Evolutionary conservation across 2,888 invertebrate genomes (phyloP).

Genomic region (Macrosoma leucophasiata): DNA sequence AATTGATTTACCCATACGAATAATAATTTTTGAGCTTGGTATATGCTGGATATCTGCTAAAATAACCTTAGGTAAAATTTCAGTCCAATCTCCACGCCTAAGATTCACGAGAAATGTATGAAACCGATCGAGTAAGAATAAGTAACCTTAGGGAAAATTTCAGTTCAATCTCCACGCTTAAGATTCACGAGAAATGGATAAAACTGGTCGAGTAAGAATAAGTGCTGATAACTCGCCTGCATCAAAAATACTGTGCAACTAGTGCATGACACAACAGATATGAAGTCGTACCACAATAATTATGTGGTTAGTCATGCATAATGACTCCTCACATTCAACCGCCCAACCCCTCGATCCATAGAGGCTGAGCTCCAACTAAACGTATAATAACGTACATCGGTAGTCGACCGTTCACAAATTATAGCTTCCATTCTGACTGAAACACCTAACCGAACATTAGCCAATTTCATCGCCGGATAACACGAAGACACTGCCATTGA

Average conservation of each 20-base stretch:
- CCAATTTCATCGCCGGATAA: constrained; percentile 22
- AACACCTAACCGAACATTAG: constrained; percentile 27
- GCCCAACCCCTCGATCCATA: background rate
- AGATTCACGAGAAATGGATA: too few relatives aligned
- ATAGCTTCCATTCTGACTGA: constrained; percentile 21
- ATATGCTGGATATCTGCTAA: background rate
- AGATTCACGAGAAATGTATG: too few relatives aligned
- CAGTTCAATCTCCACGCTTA: too few relatives aligned
- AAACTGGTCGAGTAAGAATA: constrained; percentile 2
- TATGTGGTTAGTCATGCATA: constrained; percentile 2
- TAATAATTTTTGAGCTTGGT: background rate
- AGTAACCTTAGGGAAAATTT: too few relatives aligned
- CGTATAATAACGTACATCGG: constrained; percentile 28
- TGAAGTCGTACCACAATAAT: constrained; percentile 6
- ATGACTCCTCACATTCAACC: background rate
- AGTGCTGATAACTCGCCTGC: too few relatives aligned
- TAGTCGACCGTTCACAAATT: constrained; percentile 28
- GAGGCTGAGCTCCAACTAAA: constrained; percentile 9
- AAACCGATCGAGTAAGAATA: constrained; percentile 2
- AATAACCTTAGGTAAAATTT: background rate
- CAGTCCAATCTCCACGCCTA: too few relatives aligned
- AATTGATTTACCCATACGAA: background rate
- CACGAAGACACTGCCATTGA: constrained; percentile 36
- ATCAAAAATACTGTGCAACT: too few relatives aligned
- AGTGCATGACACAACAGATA: too few relatives aligned